Evolutionary conservation across 1,140 invertebrate genomes (phyloP), one percentile per base, ranked within the genome.

Genomic region (Sarcophaga bullata): DNA sequence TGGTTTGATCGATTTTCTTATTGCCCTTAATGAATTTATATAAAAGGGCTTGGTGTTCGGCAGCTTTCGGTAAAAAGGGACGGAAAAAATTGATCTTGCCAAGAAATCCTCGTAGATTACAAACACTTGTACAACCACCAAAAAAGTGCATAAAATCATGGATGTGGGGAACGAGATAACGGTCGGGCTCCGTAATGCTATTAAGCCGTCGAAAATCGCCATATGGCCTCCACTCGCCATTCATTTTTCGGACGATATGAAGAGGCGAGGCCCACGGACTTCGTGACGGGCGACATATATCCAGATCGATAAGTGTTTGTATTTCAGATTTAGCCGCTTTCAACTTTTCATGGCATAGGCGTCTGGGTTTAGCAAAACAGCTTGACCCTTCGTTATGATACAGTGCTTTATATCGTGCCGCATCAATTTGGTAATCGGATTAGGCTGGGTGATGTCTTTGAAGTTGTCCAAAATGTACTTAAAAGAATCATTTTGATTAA

Each of bases 151-250:
- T 58, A 19, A 80, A 80, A 58, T 80, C 80, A 8, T 80, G 80
- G 15, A 80, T 80, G 80, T 73, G 68, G 8, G 81, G 81, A 19
- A 81, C 19, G 0, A 62, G 47, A 15, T 81, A 81, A 9, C 81
- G 46, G 52, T 73, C 81, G 47, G 68, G 81, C 46, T 73, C 72
- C 15, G 81, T 81, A 47, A 81, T 73, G 68, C 10, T 17, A 83
- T 92, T 93, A 1, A 92, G 82, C n/a, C 76, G 48, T 11, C 90
- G 83, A 82, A 91, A 92, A 84, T 92, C 91, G 0, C 91, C 90
- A 82, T 87, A 90, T 0, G 88, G 85, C 6, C 91, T 82, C 85
- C 86, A 91, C 49, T 82, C 62, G 0, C 84, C 82, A 3, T 87
- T 89, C 81, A 88, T 84, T 72, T 87, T 84, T 81, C 92, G 8